phyloP scores from a whole-genome alignment of 1,140 invertebrate species.

The Colletes latitarsis region DNA sequence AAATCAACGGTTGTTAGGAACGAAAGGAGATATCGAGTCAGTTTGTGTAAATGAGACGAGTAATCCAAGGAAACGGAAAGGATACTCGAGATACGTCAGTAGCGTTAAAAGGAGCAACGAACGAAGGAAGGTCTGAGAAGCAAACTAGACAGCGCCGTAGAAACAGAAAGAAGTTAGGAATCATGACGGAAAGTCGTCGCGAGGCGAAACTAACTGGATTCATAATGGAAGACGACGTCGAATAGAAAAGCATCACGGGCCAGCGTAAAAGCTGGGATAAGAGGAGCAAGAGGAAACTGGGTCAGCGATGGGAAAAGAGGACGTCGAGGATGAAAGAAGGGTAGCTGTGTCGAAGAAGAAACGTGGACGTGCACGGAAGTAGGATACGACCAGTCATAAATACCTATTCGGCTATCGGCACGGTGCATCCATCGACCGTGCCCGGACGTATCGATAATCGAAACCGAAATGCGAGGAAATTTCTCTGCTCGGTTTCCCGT shows the following conservation, averaged over 20 bases:
- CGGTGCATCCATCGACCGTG: slow-evolving; percentile 45
- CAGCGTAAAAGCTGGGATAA: no score
- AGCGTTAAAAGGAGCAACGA: no score
- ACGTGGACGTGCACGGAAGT: slow-evolving; percentile 40
- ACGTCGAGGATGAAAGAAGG: not conserved
- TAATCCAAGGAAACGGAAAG: not conserved
- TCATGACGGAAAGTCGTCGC: not conserved
- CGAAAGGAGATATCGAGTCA: not conserved
- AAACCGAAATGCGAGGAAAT: slow-evolving; percentile 59
- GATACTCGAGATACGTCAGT: no score
- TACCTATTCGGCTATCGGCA: slow-evolving; percentile 42
- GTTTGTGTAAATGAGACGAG: not conserved
- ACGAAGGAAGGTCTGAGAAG: not conserved
- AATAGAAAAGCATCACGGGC: not conserved
- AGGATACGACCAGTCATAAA: slow-evolving; percentile 59
- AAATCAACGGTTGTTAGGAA: no score
- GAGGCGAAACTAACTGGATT: not conserved
- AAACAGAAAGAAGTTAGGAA: not conserved
- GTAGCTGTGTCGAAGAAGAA: not conserved
- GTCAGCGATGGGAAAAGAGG: not conserved
- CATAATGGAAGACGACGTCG: not conserved
- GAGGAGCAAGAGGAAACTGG: not conserved
- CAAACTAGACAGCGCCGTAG: not conserved
- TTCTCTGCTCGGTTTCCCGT: slow-evolving; percentile 5
- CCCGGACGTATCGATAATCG: slow-evolving; percentile 60